Evolutionary conservation across 1,140 invertebrate species (phyloP).

Genomic region (Drosophila sulfurigaster): DNA sequence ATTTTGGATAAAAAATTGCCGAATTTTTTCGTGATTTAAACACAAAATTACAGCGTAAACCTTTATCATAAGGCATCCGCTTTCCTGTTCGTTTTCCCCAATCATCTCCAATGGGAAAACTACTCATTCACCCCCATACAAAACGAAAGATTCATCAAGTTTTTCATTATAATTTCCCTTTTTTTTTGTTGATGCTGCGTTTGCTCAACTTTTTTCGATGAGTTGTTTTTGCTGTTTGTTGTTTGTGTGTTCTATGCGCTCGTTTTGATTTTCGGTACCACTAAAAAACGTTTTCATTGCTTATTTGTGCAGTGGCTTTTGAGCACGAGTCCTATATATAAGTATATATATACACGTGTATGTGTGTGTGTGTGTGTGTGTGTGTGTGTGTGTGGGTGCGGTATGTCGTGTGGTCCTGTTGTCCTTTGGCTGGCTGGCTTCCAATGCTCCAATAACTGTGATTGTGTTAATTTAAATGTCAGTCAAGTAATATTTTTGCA

Average conservation of each 20-base stretch:
- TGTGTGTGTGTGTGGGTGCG: conserved; percentile 9
- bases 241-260: conserved; percentile 17
- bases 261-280: conserved; percentile 41
- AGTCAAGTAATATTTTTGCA: conserved; percentile 82
- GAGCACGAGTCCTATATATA: conserved; percentile 31
- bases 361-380: conserved; percentile 11
- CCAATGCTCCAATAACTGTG: conserved; percentile 78
- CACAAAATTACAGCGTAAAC: not conserved
- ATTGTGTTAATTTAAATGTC: conserved; percentile 84
- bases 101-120: not conserved
- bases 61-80: not conserved
- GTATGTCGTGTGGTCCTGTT: conserved; percentile 9
- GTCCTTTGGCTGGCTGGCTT: conserved; percentile 39
- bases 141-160: conserved; percentile 69
- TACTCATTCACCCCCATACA: conserved; percentile 7
- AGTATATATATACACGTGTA: not conserved
- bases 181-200: conserved; percentile 1
- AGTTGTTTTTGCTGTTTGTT: conserved; percentile 4
- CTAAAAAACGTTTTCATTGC: conserved; percentile 52
- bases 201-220: not conserved
- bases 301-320: conserved; percentile 60
- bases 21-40: too few species aligned
- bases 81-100: not conserved
- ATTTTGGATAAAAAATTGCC: too few species aligned
- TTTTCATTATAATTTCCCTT: conserved; percentile 56